Base-by-base conservation (phyloP, 2,113 vertebrate genomes). In the Coregonus clupeaformis region DNA sequence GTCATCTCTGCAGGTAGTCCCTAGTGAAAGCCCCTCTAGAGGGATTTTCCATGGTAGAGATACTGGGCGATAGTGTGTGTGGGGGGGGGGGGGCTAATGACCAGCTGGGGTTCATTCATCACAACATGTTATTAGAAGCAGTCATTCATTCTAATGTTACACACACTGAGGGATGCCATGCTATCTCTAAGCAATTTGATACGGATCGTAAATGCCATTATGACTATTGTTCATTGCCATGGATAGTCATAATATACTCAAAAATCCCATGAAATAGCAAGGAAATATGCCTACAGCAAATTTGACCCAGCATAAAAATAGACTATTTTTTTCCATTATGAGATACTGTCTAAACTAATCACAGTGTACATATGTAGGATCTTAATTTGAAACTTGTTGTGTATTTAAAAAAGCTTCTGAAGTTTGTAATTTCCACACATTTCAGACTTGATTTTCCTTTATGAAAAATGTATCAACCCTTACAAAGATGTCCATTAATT, bases 81-180 rank as follows among this genome's bases (percentile, higher is more conserved):
- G n/a, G 18, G 6, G 18, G 7, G 24, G 32, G 83, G 84, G 80
- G 74, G 83, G 55, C 42, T 18, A 1, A 62, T 22, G 32, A 68
- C 81, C 78, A 57, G 72, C 86, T 84, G 85, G 76, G 80, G 86
- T 85, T 76, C 65, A 87, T 84, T 76, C 65, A 85, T 84, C 89
- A 86, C 81, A 85, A 36, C 68, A 6, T 65, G 75, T 84, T 85
- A 86, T 87, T 80, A 84, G 80, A 85, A 79, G 71, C 69, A 7
- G 73, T 83, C 80, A 80, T 73, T 86, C 82, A 84, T 45, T 74
- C 55, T 6, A 55, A 5, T 18, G 45, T 57, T 42, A 55, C 71
- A 74, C 78, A 77, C 79, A 76, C 78, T 76, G 24, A 63, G 65
- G 75, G 27, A 60, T 20, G 57, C n/a, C 22, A 29, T 27, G 25